Evolutionary conservation across 2,113 vertebrate species (phyloP).

Genomic region (Bos javanicus): DNA sequence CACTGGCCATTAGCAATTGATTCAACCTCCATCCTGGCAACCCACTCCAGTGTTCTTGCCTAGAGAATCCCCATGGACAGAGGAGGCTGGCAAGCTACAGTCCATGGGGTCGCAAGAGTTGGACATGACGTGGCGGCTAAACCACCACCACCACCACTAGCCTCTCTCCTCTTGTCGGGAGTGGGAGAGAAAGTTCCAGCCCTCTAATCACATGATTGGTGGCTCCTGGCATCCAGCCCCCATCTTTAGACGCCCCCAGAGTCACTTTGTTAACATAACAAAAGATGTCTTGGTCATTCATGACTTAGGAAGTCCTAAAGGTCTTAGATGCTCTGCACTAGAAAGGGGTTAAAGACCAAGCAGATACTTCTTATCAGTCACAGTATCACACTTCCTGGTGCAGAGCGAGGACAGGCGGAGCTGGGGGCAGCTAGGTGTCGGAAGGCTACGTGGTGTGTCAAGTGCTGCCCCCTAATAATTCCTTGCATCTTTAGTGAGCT

Average conservation of each 20-base stretch:
- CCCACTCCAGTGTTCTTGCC: background rate
- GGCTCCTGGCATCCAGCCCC: background rate
- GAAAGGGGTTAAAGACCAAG: background rate
- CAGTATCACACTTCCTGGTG: background rate
- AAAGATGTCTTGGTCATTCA: background rate
- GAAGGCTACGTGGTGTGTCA: fast-evolving
- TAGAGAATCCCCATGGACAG: background rate
- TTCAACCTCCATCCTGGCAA: background rate
- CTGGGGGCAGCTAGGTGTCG: background rate
- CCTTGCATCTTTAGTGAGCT: no score
- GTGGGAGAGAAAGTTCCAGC: background rate
- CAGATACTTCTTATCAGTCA: background rate
- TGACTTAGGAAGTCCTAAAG: background rate
- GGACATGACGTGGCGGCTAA: background rate
- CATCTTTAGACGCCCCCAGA: background rate
- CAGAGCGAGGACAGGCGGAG: fast-evolving
- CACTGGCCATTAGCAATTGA: no score
- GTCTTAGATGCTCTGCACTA: background rate
- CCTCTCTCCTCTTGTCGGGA: background rate
- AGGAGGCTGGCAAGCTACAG: background rate
- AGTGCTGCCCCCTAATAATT: fast-evolving
- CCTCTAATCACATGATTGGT: background rate
- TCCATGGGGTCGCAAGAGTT: fast-evolving
- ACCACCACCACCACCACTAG: background rate
- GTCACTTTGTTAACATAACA: background rate